phyloP scores from a whole-genome alignment of 2,797 vertebrate species.

The Myripristis jacobus region DNA sequence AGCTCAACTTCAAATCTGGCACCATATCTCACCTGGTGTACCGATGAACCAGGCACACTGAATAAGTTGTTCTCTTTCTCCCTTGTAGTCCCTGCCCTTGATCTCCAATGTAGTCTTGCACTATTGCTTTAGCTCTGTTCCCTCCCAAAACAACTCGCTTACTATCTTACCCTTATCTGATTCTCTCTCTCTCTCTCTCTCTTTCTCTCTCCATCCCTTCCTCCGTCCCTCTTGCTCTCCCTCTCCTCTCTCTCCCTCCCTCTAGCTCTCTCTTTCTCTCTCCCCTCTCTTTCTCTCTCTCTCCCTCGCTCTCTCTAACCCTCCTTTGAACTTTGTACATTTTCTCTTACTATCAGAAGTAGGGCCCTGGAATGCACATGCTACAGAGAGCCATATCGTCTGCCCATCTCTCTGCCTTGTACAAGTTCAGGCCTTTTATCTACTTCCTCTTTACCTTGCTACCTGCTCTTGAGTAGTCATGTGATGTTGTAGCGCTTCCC shows the following conservation, averaged over 20 bases:
- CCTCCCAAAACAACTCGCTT: conserved; percentile 37
- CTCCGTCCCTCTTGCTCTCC: no score
- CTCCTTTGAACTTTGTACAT: conserved; percentile 68
- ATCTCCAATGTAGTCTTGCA: conserved; percentile 55
- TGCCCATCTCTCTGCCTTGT: conserved; percentile 75
- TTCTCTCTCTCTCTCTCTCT: conserved; percentile 44
- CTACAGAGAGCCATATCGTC: conserved; percentile 71
- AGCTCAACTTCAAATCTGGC: conserved; percentile 95
- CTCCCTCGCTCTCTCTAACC: conserved; percentile 33
- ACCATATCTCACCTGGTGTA: conserved; percentile 95
- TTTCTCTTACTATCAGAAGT: conserved; percentile 57
- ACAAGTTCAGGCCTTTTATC: conserved; percentile 70
- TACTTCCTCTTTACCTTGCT: conserved; percentile 64
- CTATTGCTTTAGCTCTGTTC: conserved; percentile 65
- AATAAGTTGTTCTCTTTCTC: conserved; percentile 27
- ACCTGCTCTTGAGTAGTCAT: conserved; percentile 77
- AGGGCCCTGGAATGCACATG: conserved; percentile 69
- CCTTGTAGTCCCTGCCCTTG: conserved; percentile 10
- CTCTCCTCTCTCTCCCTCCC: conserved; percentile 29
- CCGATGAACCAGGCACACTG: conserved; percentile 83
- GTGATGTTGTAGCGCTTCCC: conserved; percentile 81
- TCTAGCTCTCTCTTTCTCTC: conserved; percentile 26
- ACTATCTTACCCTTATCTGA: conserved; percentile 44
- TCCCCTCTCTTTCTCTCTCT: conserved; percentile 34
- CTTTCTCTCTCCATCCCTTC: conserved; percentile 17